phyloP scores from a whole-genome alignment of 2,113 vertebrate genomes.

The Numenius arquata region DNA sequence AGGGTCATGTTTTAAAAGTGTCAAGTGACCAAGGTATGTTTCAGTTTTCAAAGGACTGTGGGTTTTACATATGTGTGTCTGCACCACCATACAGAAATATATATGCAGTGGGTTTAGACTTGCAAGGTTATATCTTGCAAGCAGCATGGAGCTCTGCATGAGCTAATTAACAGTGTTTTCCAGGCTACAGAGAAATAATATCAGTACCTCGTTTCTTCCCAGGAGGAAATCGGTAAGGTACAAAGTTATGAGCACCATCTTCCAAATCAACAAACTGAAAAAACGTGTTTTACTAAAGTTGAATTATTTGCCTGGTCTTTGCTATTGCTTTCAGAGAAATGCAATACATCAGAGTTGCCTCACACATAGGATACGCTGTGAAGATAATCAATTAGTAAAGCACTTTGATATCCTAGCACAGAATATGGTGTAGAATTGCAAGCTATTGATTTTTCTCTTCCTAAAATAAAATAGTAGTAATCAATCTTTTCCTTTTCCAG shows the following conservation, averaged over 20 bases:
- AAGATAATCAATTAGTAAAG: background rate
- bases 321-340: background rate
- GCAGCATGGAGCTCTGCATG: background rate
- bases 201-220: background rate
- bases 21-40: background rate
- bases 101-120: background rate
- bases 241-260: background rate
- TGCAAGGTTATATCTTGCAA: background rate
- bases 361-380: background rate
- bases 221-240: background rate
- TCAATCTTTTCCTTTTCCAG: background rate
- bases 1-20: background rate
- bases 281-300: background rate
- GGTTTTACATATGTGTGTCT: background rate
- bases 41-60: background rate
- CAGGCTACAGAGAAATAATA: background rate
- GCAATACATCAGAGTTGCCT: background rate
- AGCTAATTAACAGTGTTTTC: background rate
- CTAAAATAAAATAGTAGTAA: background rate
- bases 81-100: background rate
- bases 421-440: background rate
- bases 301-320: background rate
- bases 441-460: background rate
- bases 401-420: background rate
- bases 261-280: background rate